Percentiles rank a stretch among this genome's conserved stretches.
These are phyloP conservation scores for Boloria euphrosyne DNA, from an alignment of 2,888 invertebrate genomes.

Conservation along the genomic window DNA sequence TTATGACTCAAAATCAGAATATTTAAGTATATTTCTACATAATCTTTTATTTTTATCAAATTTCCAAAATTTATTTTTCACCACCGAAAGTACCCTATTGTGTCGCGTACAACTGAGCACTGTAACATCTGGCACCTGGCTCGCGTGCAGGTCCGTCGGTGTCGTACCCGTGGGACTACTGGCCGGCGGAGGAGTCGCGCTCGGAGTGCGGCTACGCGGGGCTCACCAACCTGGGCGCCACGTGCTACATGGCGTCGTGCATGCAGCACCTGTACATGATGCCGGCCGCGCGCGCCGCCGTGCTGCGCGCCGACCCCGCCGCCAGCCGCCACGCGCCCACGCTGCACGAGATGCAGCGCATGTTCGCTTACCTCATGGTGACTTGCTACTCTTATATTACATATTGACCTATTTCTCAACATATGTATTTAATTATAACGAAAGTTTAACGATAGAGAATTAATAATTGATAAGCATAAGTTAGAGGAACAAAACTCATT, in stretches of 20 bases:
- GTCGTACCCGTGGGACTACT: slow-evolving; percentile 98
- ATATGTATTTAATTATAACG: no score
- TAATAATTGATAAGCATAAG: no score
- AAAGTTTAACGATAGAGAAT: no score
- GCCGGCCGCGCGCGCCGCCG: slow-evolving; percentile 94
- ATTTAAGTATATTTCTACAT: no score
- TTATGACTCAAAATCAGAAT: no score
- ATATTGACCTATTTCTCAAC: background rate
- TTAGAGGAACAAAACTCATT: no score
- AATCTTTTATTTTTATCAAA: no score
- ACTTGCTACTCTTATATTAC: slow-evolving; percentile 34
- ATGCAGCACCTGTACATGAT: slow-evolving; percentile 99
- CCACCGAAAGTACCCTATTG: no score
- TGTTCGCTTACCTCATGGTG: slow-evolving; percentile 96
- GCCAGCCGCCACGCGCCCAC: slow-evolving; percentile 91
- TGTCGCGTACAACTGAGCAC: no score
- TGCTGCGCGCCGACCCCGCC: slow-evolving; percentile 89
- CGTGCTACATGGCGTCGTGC: slow-evolving; percentile 98
- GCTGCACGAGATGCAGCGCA: slow-evolving; percentile 93
- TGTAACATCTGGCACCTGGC: no score
- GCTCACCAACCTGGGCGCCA: slow-evolving; percentile 96
- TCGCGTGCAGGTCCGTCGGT: slow-evolving; percentile 84
- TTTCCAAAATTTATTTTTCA: no score
- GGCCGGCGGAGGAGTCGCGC: slow-evolving; percentile 97
- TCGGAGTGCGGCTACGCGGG: slow-evolving; percentile 98